These are phyloP conservation scores for Corythoichthys haematopterus DNA, from an alignment of 2,113 vertebrate species.

Conservation along the genomic window DNA sequence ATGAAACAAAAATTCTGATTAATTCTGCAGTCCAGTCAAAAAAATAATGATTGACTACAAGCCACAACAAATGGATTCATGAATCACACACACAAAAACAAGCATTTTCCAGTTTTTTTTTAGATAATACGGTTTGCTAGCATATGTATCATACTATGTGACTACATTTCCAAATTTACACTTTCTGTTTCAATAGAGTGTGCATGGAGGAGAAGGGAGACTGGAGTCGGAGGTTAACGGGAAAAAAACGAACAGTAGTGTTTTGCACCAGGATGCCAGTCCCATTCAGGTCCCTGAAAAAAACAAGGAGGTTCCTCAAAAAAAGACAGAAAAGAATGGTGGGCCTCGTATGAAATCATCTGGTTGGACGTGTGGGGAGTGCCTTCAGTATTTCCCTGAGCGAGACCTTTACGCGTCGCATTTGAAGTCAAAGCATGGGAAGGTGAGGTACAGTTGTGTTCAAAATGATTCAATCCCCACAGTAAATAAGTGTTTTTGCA, in stretches of 20 bases:
- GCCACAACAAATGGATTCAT: background rate
- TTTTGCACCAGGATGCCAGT: slow-evolving; percentile 43
- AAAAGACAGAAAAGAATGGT: slow-evolving; percentile 61
- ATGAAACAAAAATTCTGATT: background rate
- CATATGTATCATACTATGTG: background rate
- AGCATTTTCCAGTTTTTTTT: no score
- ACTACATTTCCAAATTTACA: background rate
- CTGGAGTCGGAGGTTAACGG: slow-evolving; percentile 69
- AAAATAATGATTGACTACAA: background rate
- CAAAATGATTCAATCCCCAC: no score
- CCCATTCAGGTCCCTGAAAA: slow-evolving; percentile 36
- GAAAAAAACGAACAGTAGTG: slow-evolving; percentile 58
- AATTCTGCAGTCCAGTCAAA: background rate
- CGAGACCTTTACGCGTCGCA: slow-evolving; percentile 87
- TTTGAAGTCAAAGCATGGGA: slow-evolving; percentile 86
- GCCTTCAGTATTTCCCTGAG: slow-evolving; percentile 85
- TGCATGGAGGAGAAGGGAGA: slow-evolving; percentile 76
- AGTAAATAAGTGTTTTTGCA: no score
- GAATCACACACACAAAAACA: background rate
- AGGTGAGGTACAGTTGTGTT: slow-evolving; percentile 65
- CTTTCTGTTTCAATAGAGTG: slow-evolving; percentile 62
- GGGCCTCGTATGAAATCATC: slow-evolving; percentile 69
- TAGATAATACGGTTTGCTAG: no score
- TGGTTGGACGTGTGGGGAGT: slow-evolving; percentile 89
- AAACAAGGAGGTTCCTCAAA: slow-evolving; percentile 33